phyloP scores from a whole-genome alignment of 2,888 invertebrate species.

The Acholoe squamosa region DNA sequence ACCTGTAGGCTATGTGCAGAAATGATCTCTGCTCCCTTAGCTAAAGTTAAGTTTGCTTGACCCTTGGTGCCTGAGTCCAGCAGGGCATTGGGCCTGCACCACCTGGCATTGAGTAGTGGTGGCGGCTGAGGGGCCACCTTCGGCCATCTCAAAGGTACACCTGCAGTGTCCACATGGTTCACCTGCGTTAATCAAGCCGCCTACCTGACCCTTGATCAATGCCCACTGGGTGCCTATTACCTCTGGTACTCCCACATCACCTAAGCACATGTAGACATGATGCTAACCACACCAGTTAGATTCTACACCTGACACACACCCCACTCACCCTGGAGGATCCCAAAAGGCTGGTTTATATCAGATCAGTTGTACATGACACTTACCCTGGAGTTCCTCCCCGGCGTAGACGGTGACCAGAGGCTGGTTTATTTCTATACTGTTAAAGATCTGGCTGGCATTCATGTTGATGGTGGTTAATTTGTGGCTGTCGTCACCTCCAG shows the following conservation, averaged over 20 bases:
- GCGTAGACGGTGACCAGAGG: background rate
- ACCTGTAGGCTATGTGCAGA: background rate
- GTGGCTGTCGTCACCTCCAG: background rate
- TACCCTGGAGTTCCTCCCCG: background rate
- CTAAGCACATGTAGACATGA: too few species aligned
- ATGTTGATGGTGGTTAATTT: background rate
- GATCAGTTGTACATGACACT: background rate
- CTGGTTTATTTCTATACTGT: background rate
- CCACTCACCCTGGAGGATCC: too few species aligned
- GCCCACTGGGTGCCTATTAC: background rate
- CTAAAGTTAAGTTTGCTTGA: constrained; percentile 47
- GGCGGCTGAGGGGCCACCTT: constrained; percentile 17
- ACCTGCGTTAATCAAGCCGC: constrained; percentile 17
- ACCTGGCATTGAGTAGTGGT: background rate
- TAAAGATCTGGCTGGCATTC: constrained; percentile 12
- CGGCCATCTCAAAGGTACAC: constrained; percentile 52
- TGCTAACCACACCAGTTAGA: too few species aligned
- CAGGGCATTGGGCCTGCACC: background rate
- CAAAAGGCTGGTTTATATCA: background rate
- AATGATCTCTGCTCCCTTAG: constrained; percentile 49
- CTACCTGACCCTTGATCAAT: constrained; percentile 54
- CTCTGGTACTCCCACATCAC: background rate
- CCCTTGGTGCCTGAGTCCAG: constrained; percentile 17
- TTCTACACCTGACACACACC: too few species aligned
- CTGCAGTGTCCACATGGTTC: background rate